Base-by-base conservation (phyloP, 30 jellyfish, hydroid and myxozoan genomes). In the Aurelia aurita complex sp. Pacific region DNA sequence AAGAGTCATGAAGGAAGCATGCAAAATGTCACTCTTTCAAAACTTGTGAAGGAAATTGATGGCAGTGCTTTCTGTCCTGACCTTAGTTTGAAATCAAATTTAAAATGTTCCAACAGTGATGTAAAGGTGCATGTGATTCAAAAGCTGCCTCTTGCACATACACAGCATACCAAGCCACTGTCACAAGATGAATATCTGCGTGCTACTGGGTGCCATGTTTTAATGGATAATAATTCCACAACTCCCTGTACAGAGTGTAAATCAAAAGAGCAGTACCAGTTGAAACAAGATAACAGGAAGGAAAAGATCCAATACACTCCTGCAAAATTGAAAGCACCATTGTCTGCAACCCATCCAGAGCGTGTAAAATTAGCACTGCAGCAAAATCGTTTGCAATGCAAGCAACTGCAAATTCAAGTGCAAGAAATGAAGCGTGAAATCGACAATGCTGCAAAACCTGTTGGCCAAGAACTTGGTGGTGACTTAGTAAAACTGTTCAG, bases 361-460 rank as follows among this genome's bases (percentile, higher is more conserved):
- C 70, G 83, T 8, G n/a, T 73, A 32, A 73, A 73, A 35, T 43
- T 73, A 73, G 70, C 83, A 29, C 70, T 73, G 69, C 69, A 38
- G 83, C 69, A 73, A 51, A 73, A 73, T 55, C 64, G 83, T 52
- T 18, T 73, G 19, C 13, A 73, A 80, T 51, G 77, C 74, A 74
- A 73, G 87, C 87, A 73, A 51, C 94, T 85, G 54, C 67, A 82
- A 71, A 46, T 5, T 18, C 72, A 81, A 54, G 11, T 81, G n/a
- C 52, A 68, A 68, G 90, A 81, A 59, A 81, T 81, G 90, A 81
- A 67, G 60, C 46, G 50, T 1, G 75, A 52, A 55, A 66, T 29
- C 7, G 64, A 81, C n/a, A 33, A 10, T 32, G 15, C 82, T 50
- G 64, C 83, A 6, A 68, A 81, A 55, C 74, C 82, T 5, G 40